These are phyloP conservation scores for Scolopax mira DNA, from an alignment of 2,113 vertebrate genomes.

Conservation along the genomic window DNA sequence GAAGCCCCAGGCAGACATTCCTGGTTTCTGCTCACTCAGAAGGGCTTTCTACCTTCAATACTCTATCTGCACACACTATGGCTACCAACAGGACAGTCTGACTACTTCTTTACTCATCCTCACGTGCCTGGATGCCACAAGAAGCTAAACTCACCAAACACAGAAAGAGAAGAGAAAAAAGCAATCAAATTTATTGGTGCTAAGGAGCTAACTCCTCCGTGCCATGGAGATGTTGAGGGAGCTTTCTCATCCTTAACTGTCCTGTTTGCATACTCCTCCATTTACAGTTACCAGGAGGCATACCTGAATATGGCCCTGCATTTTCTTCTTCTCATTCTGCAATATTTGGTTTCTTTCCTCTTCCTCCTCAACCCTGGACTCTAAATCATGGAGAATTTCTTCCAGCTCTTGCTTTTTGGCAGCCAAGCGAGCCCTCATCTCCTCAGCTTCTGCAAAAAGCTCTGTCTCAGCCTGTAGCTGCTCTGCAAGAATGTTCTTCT, in stretches of 20 bases:
- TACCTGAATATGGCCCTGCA: slow-evolving; percentile 97
- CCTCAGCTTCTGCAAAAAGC: slow-evolving; percentile 95
- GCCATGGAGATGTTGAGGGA: not conserved
- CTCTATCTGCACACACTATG: rapidly evolving
- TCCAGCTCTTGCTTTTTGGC: slow-evolving; percentile 96
- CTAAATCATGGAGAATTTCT: slow-evolving; percentile 96
- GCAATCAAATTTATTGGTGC: not conserved
- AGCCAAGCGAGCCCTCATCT: slow-evolving; percentile 95
- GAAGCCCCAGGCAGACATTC: not conserved
- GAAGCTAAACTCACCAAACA: not conserved
- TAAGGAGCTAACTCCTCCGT: not conserved
- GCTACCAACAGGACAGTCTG: not conserved
- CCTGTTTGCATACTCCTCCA: not conserved
- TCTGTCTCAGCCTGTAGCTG: slow-evolving; percentile 97
- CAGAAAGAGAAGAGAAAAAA: not conserved
- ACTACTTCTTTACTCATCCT: not conserved
- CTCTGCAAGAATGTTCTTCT: slow-evolving; percentile 97
- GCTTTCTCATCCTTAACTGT: not conserved
- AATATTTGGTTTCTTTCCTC: slow-evolving; percentile 94
- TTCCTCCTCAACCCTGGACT: slow-evolving; percentile 96
- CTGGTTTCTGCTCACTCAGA: not conserved
- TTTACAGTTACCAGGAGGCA: not conserved
- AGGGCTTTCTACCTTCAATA: not conserved
- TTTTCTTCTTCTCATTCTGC: slow-evolving; percentile 98
- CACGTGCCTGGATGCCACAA: not conserved